Evolutionary conservation across 2,113 vertebrate genomes (phyloP), one percentile per base, ranked within the genome.

Genomic region (Phaethon lepturus): DNA sequence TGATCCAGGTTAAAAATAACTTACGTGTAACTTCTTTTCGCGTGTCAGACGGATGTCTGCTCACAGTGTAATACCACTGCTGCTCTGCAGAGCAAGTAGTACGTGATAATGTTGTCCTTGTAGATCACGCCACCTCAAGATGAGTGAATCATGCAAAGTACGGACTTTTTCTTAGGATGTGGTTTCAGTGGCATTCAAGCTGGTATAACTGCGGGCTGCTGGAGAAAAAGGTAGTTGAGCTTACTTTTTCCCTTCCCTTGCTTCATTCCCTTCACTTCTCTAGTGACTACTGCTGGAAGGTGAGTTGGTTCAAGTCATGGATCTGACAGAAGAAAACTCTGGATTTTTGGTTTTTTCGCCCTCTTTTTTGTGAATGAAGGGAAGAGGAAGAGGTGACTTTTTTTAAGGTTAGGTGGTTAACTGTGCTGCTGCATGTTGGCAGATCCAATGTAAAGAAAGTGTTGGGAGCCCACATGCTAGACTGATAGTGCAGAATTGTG

Each of bases 1-100:
- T 60, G 73, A 35, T 78, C 50, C 56, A 68, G 23, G 18, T 84
- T 91, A 93, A 95, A 95, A 96, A 94, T 87, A 95, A 55, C 64
- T 66, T 3, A 3, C 17, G 63, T 64, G 59, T 82, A 88, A 62
- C 42, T 88, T 86, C 29, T 88, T 90, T 49, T 23, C 56, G 59
- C 49, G 63, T 76, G 52, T 86, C 79, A 62, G 63, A 68, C 79
- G 35, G 42, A 71, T 77, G 59, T 88, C 88, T 93, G 68, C 60
- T 18, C 6, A 1, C n/a, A 62, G 31, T 6, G 33, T 62, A 35
- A 35, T 35, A 22, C n/a, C 38, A 17, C 31, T 50, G 38, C 42
- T 80, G n/a, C 59, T 93, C 42, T 77, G 55, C 59, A 67, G 78
- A 91, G 38, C 42, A 52, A 59, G 67, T 29, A 28, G 15, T 69